These are phyloP conservation scores for Callipepla californica DNA, from an alignment of 2,113 vertebrate species.

Conservation along the genomic window DNA sequence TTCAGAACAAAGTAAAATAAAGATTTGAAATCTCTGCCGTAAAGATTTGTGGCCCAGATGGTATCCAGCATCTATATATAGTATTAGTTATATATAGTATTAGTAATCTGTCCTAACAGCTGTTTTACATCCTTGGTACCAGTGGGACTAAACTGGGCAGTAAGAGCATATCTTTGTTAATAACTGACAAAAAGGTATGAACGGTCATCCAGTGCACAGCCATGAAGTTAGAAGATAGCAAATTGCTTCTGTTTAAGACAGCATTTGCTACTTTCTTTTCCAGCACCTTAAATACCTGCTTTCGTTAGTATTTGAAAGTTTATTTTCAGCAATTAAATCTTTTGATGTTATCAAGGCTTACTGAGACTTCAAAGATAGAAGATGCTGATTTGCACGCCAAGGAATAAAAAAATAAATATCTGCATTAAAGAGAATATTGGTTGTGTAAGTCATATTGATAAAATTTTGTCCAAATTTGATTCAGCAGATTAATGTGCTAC, in stretches of 20 bases:
- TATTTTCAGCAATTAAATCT: not conserved
- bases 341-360: not conserved
- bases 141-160: not conserved
- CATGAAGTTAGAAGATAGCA: not conserved
- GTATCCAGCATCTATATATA: not conserved
- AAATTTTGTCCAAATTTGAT: not conserved
- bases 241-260: not conserved
- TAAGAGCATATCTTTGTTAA: not conserved
- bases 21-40: not conserved
- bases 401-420: not conserved
- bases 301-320: not conserved
- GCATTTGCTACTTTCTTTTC: not conserved
- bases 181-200: not conserved
- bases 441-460: not conserved
- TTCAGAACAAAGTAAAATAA: not conserved
- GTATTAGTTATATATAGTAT: not conserved
- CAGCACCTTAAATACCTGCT: not conserved
- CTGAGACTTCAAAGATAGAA: not conserved
- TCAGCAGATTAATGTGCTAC: not conserved
- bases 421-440: not conserved
- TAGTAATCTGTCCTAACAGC: not conserved
- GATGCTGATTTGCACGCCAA: not conserved
- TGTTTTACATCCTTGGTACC: not conserved
- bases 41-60: not conserved
- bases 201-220: not conserved